Conservation (phyloP, 2,888 invertebrate species). For the Leucozona laternaria region DNA sequence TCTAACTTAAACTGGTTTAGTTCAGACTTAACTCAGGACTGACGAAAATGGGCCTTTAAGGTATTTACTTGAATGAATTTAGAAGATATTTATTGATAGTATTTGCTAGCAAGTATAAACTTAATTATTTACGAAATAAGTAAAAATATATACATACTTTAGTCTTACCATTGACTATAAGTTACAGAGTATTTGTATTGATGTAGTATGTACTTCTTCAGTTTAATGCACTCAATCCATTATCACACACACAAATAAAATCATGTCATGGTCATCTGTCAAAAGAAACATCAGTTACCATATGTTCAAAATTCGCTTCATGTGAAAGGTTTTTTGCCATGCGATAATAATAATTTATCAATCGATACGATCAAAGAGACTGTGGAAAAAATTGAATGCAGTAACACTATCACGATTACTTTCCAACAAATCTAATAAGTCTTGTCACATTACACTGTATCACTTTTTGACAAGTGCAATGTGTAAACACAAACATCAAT, state of each 20-base stretch:
- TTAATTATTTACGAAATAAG: too few relatives aligned
- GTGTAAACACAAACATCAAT: constrained; percentile 1
- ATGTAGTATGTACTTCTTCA: too few relatives aligned
- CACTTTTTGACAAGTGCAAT: constrained; percentile 4
- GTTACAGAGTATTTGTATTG: too few relatives aligned
- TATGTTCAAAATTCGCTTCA: not conserved
- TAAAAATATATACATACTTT: too few relatives aligned
- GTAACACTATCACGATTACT: not conserved
- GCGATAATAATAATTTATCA: constrained; percentile 11
- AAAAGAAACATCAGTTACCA: not conserved
- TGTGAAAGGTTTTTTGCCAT: constrained; percentile 1
- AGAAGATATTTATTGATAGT: too few relatives aligned
- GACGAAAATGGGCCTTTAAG: too few relatives aligned
- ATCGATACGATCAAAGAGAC: constrained; percentile 1
- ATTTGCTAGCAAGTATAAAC: too few relatives aligned
- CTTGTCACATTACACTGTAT: not conserved
- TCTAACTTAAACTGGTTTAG: too few relatives aligned
- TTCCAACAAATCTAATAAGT: not conserved
- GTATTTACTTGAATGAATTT: too few relatives aligned
- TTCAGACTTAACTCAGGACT: too few relatives aligned
- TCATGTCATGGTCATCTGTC: constrained; percentile 9
- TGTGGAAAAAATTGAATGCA: not conserved
- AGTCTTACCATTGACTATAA: too few relatives aligned
- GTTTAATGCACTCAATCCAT: too few relatives aligned
- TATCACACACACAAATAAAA: not conserved